Percentiles rank a stretch among this genome's conserved stretches.
phyloP scores from a whole-genome alignment of 1,140 invertebrate genomes.

The Drosophila persimilis region DNA sequence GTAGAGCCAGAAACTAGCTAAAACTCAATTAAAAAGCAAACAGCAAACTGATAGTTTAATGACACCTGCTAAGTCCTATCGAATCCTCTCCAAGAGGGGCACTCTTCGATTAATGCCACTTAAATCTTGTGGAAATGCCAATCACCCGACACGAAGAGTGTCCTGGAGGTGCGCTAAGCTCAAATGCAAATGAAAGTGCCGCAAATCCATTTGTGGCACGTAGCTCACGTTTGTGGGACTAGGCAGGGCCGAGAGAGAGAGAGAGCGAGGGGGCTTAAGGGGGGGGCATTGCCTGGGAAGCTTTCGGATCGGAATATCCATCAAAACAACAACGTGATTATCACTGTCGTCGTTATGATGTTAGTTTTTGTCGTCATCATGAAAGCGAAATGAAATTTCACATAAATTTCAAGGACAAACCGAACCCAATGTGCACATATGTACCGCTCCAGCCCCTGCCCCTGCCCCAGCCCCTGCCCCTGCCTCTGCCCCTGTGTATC shows the following conservation, averaged over 20 bases:
- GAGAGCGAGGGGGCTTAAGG: not conserved
- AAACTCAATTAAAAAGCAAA: no score
- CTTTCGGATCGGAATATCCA: conserved; percentile 24
- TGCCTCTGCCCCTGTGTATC: not conserved
- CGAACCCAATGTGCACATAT: conserved; percentile 24
- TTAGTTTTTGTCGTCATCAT: conserved; percentile 38
- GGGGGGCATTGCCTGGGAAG: not conserved
- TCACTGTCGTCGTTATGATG: conserved; percentile 14
- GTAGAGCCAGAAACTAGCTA: no score
- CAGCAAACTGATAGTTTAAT: no score
- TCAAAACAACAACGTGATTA: conserved; percentile 33
- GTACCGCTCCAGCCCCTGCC: not conserved
- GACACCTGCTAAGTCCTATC: no score
- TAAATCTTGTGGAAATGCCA: conserved; percentile 1
- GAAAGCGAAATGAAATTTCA: conserved; percentile 53
- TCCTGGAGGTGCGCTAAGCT: not conserved
- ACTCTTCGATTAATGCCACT: not conserved
- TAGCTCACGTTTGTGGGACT: conserved; percentile 36
- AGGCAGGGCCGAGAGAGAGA: conserved; percentile 4
- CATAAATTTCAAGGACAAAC: conserved; percentile 80
- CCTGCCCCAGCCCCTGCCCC: not conserved
- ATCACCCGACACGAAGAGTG: conserved; percentile 17
- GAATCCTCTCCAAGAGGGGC: no score
- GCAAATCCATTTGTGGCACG: conserved; percentile 48
- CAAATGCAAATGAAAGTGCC: conserved; percentile 17